phyloP scores from a whole-genome alignment of 2,797 vertebrate species.

The Strix occidentalis region DNA sequence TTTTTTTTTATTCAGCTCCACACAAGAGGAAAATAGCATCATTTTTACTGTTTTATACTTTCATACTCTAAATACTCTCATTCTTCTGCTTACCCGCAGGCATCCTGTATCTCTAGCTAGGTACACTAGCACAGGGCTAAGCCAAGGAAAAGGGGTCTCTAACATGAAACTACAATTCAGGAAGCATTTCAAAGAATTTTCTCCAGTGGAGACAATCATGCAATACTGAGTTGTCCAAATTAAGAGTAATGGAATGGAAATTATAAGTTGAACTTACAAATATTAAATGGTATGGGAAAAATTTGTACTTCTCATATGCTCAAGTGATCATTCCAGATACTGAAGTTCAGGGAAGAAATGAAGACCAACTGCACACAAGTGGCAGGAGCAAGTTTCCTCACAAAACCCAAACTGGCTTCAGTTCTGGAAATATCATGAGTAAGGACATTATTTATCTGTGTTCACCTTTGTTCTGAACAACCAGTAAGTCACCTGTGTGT shows the following conservation, averaged over 20 bases:
- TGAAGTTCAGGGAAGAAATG: background rate
- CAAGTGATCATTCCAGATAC: background rate
- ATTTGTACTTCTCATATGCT: background rate
- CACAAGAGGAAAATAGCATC: background rate
- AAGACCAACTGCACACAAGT: background rate
- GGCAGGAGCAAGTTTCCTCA: background rate
- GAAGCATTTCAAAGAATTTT: background rate
- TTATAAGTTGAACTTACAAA: background rate
- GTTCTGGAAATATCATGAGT: background rate
- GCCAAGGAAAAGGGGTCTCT: background rate
- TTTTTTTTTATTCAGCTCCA: background rate
- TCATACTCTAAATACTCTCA: background rate
- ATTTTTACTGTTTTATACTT: background rate
- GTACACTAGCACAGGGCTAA: background rate
- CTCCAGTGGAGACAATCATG: background rate
- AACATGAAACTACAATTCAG: background rate
- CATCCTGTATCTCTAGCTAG: background rate
- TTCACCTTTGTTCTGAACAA: background rate
- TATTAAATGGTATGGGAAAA: background rate
- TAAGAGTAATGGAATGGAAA: background rate
- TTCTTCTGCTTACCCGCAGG: background rate
- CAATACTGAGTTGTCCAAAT: background rate
- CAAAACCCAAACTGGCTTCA: background rate
- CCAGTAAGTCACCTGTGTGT: background rate
- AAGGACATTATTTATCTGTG: background rate